These are phyloP conservation scores for Corythornis vintsioides DNA, from an alignment of 2,113 vertebrate genomes.

Conservation along the genomic window DNA sequence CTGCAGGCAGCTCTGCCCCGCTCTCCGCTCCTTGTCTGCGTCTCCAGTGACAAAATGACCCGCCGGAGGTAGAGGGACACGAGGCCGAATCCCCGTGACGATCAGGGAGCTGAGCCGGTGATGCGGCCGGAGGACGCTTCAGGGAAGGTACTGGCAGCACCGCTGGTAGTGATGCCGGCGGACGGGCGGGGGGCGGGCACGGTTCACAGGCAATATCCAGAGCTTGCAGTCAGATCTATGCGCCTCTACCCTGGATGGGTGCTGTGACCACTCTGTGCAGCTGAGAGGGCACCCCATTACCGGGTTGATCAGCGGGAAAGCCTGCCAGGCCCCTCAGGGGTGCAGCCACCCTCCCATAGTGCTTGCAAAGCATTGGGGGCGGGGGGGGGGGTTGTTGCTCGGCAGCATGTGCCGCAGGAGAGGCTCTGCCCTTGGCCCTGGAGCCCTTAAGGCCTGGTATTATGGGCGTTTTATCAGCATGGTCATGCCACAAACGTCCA, in stretches of 20 bases:
- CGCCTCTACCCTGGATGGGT: rapidly evolving
- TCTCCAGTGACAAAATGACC: background rate
- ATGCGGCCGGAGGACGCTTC: conserved; percentile 2
- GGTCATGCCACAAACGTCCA: rapidly evolving
- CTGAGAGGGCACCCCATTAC: rapidly evolving
- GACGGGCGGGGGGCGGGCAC: background rate
- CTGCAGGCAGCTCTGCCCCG: conserved; percentile 14
- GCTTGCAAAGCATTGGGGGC: too few species aligned
- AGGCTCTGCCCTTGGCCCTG: background rate
- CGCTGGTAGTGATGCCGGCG: rapidly evolving
- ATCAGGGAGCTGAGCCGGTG: background rate
- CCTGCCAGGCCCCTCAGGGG: background rate
- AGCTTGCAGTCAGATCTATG: background rate
- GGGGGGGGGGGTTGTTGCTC: too few species aligned
- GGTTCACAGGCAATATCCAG: rapidly evolving
- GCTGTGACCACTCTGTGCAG: background rate
- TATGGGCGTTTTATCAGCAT: background rate
- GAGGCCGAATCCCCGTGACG: rapidly evolving
- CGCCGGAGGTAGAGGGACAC: background rate
- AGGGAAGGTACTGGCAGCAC: background rate
- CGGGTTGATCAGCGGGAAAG: background rate
- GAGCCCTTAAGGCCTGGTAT: background rate
- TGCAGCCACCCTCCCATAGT: background rate
- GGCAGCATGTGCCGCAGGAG: rapidly evolving
- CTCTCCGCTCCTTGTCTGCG: rapidly evolving